Base-by-base conservation (phyloP, 2,797 vertebrate species). In the Neosalanx taihuensis region DNA sequence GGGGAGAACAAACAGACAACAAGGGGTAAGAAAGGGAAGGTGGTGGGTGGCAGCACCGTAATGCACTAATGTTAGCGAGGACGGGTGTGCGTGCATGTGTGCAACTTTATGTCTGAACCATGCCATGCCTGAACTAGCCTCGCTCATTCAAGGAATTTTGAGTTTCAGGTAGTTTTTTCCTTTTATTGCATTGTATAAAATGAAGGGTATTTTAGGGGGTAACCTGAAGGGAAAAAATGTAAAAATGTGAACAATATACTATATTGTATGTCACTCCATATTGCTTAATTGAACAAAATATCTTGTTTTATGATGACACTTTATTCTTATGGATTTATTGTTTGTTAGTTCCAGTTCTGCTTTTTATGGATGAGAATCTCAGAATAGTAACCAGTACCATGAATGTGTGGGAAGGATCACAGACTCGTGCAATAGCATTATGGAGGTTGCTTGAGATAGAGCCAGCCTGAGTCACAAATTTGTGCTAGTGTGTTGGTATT, bases 321-420 rank as follows among this genome's bases (percentile, higher is more conserved):
- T 46, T n/a, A 57, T 10, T 20, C 18, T 18, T 68, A n/a, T 57
- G 67, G 53, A 64, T 17, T 18, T 33, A 56, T 56, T 56, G 51
- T n/a, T 56, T 56, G 51, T 17, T 33, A n/a, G 53, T 18, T 31
- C 4, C 31, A 57, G 17, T 30, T 10, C 35, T 58, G 53, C 29
- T 58, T 51, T 68, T 57, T 65, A 66, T n/a, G 33, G 63, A 72
- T 41, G 70, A 65, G 51, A 31, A 23, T 59, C 15, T 69, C 33
- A 23, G n/a, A 15, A 46, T 41, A 66, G 63, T 51, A 57, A 64
- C 62, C 56, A 58, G 64, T 65, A 72, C 65, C 30, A 49, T 62
- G 65, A 64, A 64, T 23, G 37, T 57, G 51, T 41, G 17, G 62
- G 56, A 72, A 72, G n/a, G 41, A 23, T 31, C 51, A 49, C 12